phyloP scores from a whole-genome alignment of 1,140 invertebrate species.

The Pissodes strobi region DNA sequence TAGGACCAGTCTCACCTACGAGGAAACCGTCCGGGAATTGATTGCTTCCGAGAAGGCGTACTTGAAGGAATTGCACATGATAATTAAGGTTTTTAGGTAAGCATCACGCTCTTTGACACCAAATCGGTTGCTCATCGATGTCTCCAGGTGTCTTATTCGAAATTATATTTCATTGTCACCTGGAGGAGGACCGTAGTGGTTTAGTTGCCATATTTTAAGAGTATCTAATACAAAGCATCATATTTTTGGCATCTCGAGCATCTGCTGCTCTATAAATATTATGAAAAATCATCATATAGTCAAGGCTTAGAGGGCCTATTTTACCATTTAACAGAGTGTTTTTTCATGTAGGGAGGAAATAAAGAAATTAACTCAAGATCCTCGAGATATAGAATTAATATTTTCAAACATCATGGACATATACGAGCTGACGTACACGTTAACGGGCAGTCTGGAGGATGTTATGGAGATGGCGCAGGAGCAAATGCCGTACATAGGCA shows the following conservation, averaged over 20 bases:
- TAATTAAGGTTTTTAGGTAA: conserved; percentile 89
- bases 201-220: no score
- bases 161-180: no score
- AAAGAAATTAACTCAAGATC: conserved; percentile 49
- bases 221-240: no score
- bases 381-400: conserved; percentile 80
- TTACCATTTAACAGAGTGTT: no score
- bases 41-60: conserved; percentile 95
- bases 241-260: no score
- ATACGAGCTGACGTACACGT: conserved; percentile 92
- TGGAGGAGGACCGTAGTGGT: no score
- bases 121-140: no score
- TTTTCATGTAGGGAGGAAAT: conserved; percentile 49
- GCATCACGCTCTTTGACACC: conserved; percentile 50
- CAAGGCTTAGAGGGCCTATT: no score
- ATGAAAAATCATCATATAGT: no score
- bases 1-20: conserved; percentile 77
- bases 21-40: conserved; percentile 91
- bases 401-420: conserved; percentile 97
- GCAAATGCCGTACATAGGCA: conserved; percentile 87
- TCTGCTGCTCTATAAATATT: no score
- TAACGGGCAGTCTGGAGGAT: conserved; percentile 94
- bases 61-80: conserved; percentile 92
- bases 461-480: conserved; percentile 96
- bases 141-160: no score